phyloP scores from a whole-genome alignment of 2,888 invertebrate genomes.

The Blera fallax region DNA sequence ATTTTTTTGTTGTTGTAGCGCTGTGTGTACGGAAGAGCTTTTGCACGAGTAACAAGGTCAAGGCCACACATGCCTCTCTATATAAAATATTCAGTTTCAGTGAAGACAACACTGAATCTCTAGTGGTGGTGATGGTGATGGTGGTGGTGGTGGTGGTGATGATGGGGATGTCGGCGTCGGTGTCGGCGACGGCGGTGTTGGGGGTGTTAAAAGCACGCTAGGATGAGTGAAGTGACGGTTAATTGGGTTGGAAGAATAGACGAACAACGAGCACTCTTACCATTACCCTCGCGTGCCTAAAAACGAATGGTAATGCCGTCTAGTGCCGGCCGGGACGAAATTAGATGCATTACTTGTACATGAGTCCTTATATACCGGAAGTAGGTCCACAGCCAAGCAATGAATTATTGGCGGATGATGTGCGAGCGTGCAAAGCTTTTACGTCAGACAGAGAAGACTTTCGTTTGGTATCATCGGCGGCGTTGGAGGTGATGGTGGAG shows the following conservation, averaged over 20 bases:
- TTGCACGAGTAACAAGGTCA: conserved; percentile 72
- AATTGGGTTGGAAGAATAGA: conserved; percentile 65
- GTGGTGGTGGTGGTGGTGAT: neutral
- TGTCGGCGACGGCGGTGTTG: conserved; percentile 12
- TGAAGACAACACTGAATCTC: conserved; percentile 4
- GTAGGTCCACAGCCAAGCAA: conserved; percentile 52
- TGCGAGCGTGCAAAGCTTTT: conserved; percentile 63
- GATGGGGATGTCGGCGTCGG: neutral
- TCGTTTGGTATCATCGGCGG: neutral
- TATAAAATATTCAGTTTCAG: conserved; percentile 57
- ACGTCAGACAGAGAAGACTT: conserved; percentile 46
- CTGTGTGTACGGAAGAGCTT: conserved; percentile 52
- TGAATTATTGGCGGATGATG: conserved; percentile 66
- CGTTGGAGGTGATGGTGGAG: neutral
- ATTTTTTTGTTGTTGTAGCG: conserved; percentile 60
- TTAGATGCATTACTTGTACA: conserved; percentile 31
- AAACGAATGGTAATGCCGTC: conserved; percentile 20
- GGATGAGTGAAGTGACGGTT: conserved; percentile 48
- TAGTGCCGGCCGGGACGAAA: conserved; percentile 41
- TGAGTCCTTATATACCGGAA: conserved; percentile 58
- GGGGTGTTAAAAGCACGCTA: conserved; percentile 34
- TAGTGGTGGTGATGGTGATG: neutral
- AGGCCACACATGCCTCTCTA: conserved; percentile 71
- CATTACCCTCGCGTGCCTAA: neutral
- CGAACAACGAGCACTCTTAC: neutral